phyloP scores from a whole-genome alignment of 2,888 invertebrate species.

The Salpingus planirostris region DNA sequence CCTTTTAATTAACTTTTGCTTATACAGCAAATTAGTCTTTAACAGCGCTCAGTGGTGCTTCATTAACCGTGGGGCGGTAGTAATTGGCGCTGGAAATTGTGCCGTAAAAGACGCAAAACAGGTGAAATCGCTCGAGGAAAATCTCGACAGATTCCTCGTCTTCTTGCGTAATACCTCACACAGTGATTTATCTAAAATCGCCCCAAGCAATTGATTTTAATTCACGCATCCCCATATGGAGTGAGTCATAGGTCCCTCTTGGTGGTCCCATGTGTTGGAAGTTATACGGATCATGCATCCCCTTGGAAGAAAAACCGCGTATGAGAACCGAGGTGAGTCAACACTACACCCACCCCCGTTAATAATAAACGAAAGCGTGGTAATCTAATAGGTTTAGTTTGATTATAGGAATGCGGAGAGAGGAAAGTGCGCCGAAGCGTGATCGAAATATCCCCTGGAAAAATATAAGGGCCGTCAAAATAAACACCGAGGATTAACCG shows the following conservation, averaged over 20 bases:
- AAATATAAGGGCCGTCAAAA: conserved; percentile 12
- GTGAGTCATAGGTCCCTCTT: conserved; percentile 17
- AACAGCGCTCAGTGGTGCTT: conserved; percentile 14
- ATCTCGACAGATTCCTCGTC: too few relatives aligned
- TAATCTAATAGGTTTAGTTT: conserved; percentile 24
- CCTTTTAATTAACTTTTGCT: conserved; percentile 19
- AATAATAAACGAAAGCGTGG: conserved; percentile 22
- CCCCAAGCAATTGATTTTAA: neutral
- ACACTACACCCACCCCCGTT: conserved; percentile 19
- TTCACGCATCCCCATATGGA: conserved; percentile 5
- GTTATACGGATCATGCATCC: conserved; percentile 17
- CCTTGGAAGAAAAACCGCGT: conserved; percentile 8
- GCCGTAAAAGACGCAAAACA: too few relatives aligned
- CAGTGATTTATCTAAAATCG: neutral
- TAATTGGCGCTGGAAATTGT: conserved; percentile 8
- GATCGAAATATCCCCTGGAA: conserved; percentile 16
- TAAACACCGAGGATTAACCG: too few relatives aligned
- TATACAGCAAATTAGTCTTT: conserved; percentile 17
- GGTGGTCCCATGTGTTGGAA: conserved; percentile 23
- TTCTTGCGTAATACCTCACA: too few relatives aligned
- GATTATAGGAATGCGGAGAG: conserved; percentile 13
- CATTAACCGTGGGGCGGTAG: conserved; percentile 12
- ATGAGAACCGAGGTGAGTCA: conserved; percentile 20
- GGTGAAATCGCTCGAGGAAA: too few relatives aligned
- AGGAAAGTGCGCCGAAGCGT: conserved; percentile 16